Conservation (phyloP, 2,113 vertebrate genomes). For the Sterna hirundo region DNA sequence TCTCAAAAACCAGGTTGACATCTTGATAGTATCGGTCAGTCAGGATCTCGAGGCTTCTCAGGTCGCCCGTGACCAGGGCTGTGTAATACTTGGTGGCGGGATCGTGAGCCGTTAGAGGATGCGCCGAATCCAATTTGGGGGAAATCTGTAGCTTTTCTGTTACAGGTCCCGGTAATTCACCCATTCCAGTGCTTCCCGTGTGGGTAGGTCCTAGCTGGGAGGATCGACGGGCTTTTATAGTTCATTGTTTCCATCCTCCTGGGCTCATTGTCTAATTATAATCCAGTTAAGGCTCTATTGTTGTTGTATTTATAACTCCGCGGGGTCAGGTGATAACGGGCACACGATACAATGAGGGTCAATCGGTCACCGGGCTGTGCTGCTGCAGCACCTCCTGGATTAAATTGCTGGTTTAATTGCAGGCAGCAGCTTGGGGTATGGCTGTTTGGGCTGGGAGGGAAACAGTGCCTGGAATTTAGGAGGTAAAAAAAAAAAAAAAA, state of each 20-base stretch:
- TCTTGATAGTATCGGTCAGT: constrained; percentile 61
- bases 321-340: constrained; percentile 14
- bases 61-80: constrained; percentile 65
- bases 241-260: constrained; percentile 58
- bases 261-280: constrained; percentile 51
- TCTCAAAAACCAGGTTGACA: constrained; percentile 69
- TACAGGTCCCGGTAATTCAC: not conserved
- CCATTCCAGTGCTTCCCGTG: not conserved
- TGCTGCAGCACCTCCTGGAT: not conserved
- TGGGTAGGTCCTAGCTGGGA: not conserved
- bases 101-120: not conserved
- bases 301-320: constrained; percentile 58
- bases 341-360: not conserved
- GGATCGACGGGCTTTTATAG: not conserved
- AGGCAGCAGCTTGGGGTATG: not conserved
- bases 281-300: constrained; percentile 3
- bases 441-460: not conserved
- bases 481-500: too few species aligned
- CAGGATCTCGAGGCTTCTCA: constrained; percentile 50
- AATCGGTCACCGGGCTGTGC: not conserved
- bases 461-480: fast-evolving
- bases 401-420: not conserved
- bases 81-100: constrained; percentile 32
- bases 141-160: constrained; percentile 45
- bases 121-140: constrained; percentile 1